Conservation (phyloP, 2,888 invertebrate species). For the Rhimphoctona megacephalus region DNA sequence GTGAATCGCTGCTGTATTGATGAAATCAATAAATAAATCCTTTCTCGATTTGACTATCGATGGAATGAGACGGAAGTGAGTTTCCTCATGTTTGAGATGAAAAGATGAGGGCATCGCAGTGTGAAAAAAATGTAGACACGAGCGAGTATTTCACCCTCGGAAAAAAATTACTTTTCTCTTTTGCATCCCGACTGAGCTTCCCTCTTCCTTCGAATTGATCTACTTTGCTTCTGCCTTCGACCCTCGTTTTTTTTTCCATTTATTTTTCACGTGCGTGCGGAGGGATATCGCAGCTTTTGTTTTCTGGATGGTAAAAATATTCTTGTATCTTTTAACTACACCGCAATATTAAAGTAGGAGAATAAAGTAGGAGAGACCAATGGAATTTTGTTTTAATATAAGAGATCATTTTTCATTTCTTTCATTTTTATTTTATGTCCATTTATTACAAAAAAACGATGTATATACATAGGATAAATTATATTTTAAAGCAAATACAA, state of each 20-base stretch:
- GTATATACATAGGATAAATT: no score
- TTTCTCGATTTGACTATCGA: slow-evolving; percentile 22
- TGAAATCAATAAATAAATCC: slow-evolving; percentile 51
- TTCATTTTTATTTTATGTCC: no score
- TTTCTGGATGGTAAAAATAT: slow-evolving; percentile 2
- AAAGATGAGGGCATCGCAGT: not conserved
- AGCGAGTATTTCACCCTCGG: slow-evolving; percentile 14
- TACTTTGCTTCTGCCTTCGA: not conserved
- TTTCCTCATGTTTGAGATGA: not conserved
- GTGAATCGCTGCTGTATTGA: not conserved
- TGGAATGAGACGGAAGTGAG: not conserved
- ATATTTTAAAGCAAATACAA: no score
- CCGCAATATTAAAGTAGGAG: not conserved
- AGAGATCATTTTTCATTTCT: no score
- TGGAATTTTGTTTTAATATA: no score
- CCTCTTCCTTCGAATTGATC: slow-evolving; percentile 11
- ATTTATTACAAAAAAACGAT: no score
- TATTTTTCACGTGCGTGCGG: slow-evolving; percentile 8
- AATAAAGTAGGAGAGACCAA: no score
- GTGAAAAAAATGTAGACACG: slow-evolving; percentile 8
- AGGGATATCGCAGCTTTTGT: not conserved
- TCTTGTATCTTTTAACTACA: not conserved
- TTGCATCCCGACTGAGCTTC: slow-evolving; percentile 3
- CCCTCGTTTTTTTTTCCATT: slow-evolving; percentile 24
- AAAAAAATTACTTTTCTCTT: slow-evolving; percentile 21